phyloP scores from a whole-genome alignment of 2,888 invertebrate genomes.

The Ennomos erosarius region DNA sequence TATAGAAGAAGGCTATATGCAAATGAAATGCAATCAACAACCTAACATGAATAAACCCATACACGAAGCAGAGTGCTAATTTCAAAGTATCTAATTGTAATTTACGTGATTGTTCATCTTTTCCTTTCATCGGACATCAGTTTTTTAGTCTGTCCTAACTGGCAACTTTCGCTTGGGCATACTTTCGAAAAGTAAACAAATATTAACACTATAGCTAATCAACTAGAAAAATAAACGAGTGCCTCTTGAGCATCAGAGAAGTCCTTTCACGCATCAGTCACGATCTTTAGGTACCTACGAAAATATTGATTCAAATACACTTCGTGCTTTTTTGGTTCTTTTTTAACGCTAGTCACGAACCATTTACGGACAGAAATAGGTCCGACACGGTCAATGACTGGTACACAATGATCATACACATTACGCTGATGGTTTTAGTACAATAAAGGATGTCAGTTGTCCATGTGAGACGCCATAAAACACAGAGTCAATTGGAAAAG shows the following conservation, averaged over 20 bases:
- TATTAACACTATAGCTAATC: slow-evolving; percentile 17
- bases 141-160: slow-evolving; percentile 10
- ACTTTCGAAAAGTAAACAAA: slow-evolving; percentile 27
- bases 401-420: slow-evolving; percentile 34
- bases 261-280: slow-evolving; percentile 27
- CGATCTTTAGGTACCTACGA: slow-evolving; percentile 20
- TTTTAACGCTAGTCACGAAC: slow-evolving; percentile 21
- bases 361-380: slow-evolving; percentile 26
- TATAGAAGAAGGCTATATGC: slow-evolving; percentile 27
- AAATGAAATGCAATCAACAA: slow-evolving; percentile 21
- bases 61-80: slow-evolving; percentile 7
- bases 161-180: slow-evolving; percentile 22
- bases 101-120: background rate
- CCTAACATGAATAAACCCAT: slow-evolving; percentile 20
- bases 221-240: slow-evolving; percentile 19
- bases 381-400: slow-evolving; percentile 37
- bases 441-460: slow-evolving; percentile 30
- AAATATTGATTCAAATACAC: slow-evolving; percentile 15
- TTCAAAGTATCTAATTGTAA: slow-evolving; percentile 15
- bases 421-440: slow-evolving; percentile 18
- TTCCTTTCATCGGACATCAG: slow-evolving; percentile 1
- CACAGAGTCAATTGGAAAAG: slow-evolving; percentile 33
- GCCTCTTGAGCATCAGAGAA: slow-evolving; percentile 5
- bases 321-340: slow-evolving; percentile 10
- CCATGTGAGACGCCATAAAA: slow-evolving; percentile 37